Evolutionary conservation across 2,888 invertebrate species (phyloP), one percentile per base, ranked within the genome.

Genomic region (Dasysyrphus albostriatus): DNA sequence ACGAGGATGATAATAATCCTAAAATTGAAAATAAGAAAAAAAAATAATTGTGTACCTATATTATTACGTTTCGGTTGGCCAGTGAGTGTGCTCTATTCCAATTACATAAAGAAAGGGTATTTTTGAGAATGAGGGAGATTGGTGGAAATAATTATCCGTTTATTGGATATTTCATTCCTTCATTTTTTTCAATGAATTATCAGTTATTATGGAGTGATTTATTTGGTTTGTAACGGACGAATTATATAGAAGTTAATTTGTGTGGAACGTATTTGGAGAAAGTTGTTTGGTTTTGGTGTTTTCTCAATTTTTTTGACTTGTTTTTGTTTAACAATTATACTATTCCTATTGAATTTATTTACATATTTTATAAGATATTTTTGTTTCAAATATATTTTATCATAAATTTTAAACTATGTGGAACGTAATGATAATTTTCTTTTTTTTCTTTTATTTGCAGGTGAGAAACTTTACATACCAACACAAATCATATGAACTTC

Each of bases 11-110:
- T 59, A 65, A 59, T 56, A 67, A 72, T 76, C 76, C 59, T 63
- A 39, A 16, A 54, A 73, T n/a, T 37, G 49, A 37, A 59, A n/a
- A 29, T 29, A 16, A 47, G 47, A 47, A 47, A 47, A 47, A 47
- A 47, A 44, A n/a, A 37, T 47, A 8, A 1, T 65, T 12, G 7
- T 14, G 24, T 65, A 63, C 24, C 29, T 56, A 44, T 69, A 19
- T 61, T 67, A 37, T 67, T 34, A 49, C 9, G 16, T 67, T 78
- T 72, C 19, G 82, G 85, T 87, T 85, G 85, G 82, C 74, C 54
- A 82, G 51, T 56, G 29, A 61, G 16, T 39, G 14, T 19, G 24
- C 51, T 49, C 12, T 44, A 63, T 63, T 29, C 12, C 9, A 14
- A 58, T 73, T 47, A 69, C 54, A 69, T 61, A 39, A 8, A n/a